Evolutionary conservation across 2,797 vertebrate species (phyloP).

Genomic region (Emys orbicularis): DNA sequence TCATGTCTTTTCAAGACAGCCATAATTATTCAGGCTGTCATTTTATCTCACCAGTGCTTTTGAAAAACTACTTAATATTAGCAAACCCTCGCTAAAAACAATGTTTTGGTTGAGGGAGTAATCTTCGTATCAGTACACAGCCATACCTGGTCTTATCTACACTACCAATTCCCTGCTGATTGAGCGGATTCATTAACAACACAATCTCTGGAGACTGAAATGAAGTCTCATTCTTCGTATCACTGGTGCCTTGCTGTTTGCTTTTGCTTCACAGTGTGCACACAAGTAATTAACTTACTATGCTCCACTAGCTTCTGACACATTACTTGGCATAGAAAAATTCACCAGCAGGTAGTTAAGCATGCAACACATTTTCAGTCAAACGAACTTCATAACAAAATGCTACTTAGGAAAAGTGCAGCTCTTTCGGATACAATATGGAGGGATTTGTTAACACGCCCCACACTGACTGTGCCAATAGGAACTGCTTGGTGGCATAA

Average conservation of each 20-base stretch:
- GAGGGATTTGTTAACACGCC: neutral
- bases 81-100: slow-evolving; percentile 49
- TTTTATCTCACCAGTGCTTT: neutral
- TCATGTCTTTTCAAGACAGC: slow-evolving; percentile 22
- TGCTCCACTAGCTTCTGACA: slow-evolving; percentile 75
- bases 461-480: neutral
- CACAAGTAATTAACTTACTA: slow-evolving; percentile 81
- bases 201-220: slow-evolving; percentile 71
- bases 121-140: slow-evolving; percentile 64
- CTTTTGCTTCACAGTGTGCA: slow-evolving; percentile 75
- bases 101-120: slow-evolving; percentile 62
- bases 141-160: slow-evolving; percentile 64
- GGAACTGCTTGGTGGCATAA: neutral
- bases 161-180: slow-evolving; percentile 60
- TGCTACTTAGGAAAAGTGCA: neutral
- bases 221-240: slow-evolving; percentile 70
- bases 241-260: slow-evolving; percentile 70
- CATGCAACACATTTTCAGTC: slow-evolving; percentile 75
- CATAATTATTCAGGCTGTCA: slow-evolving; percentile 50
- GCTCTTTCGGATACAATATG: neutral
- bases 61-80: slow-evolving; percentile 50
- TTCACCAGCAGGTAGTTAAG: slow-evolving; percentile 74
- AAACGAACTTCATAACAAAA: slow-evolving; percentile 69
- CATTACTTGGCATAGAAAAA: slow-evolving; percentile 70
- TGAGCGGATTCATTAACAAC: slow-evolving; percentile 74